A percentile compares a stretch with the other conserved stretches of the same genome.
Evolutionary conservation across 2,797 vertebrate species (phyloP).

Genomic region (Gobionotothen gibberifrons): DNA sequence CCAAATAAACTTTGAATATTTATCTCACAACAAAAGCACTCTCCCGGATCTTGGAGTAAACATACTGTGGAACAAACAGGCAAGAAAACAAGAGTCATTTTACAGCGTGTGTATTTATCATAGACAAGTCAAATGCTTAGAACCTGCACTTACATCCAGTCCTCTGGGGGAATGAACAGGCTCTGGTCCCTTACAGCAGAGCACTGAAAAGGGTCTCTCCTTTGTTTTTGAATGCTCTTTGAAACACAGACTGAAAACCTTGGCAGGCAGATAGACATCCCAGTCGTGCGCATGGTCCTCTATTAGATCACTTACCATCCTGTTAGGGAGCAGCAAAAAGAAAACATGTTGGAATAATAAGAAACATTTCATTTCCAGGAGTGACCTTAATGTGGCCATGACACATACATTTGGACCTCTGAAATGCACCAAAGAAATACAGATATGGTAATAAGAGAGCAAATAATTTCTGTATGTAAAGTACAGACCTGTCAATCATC

Average conservation of each 20-base stretch:
- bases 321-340: slow-evolving; percentile 31
- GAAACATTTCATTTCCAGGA: not conserved
- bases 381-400: not conserved
- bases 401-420: not conserved
- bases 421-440: not conserved
- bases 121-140: not conserved
- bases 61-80: slow-evolving; percentile 49
- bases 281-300: slow-evolving; percentile 75
- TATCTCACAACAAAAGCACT: slow-evolving; percentile 66
- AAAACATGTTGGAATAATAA: not conserved
- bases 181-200: slow-evolving; percentile 65
- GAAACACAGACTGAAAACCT: slow-evolving; percentile 79
- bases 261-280: slow-evolving; percentile 80
- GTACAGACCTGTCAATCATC: slow-evolving; percentile 76
- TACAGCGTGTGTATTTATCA: not conserved
- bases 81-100: slow-evolving; percentile 12
- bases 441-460: not conserved
- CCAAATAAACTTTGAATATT: slow-evolving; percentile 11
- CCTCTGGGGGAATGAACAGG: slow-evolving; percentile 54
- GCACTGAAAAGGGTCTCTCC: slow-evolving; percentile 76
- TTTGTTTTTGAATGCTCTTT: slow-evolving; percentile 73
- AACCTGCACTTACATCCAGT: slow-evolving; percentile 49
- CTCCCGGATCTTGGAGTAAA: slow-evolving; percentile 60
- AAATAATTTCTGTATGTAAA: not conserved
- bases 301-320: slow-evolving; percentile 75